Evolutionary conservation across 2,113 vertebrate species (phyloP), one percentile per base, ranked within the genome.

Genomic region (Anser cygnoides): DNA sequence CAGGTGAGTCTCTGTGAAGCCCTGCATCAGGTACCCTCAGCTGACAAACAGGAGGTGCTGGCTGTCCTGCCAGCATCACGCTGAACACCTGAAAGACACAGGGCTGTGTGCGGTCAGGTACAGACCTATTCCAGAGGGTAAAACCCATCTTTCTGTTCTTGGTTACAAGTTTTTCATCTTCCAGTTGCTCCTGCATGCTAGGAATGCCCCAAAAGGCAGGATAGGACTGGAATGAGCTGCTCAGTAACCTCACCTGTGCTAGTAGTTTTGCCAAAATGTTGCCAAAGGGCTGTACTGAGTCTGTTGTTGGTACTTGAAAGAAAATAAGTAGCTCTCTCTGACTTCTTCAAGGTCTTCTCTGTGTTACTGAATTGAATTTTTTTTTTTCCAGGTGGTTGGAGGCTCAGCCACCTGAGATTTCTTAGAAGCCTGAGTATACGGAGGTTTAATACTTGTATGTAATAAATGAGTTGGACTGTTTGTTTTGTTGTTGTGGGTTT

Each of bases 1-100:
- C 18, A 7, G 21, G 0, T 63, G 55, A 78, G 5, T 87, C 33
- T 29, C 5, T 19, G 58, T 0, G 22, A 90, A 39, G 37, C 28
- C 4, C 18, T 90, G 44, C 37, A 43, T 80, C 62, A 19, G 37
- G 58, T 55, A 13, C 8, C 22, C 26, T 9, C 1, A 4, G 25
- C 29, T 41, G 57, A 29, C 23, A 33, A 41, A 11, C 1, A 1
- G 39, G 33, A 54, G 44, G 21, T 70, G 49, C 35, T 66, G 62
- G 33, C 9, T 92, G 17, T 75, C 8, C 58, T 62, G 68, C 26
- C 21, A 29, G 35, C 39, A 49, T 31, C 0, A 0, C 1, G 2
- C 37, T 70, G 3, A 0, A 3, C 3, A 26, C 1, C 41, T 55
- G 11, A 35, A 31, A n/a, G 29, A 9, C 3, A 2, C 13, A 3